Percentiles rank a stretch among this genome's conserved stretches.
phyloP scores from a whole-genome alignment of 64 coral and sea anemone genomes.

The Montipora efflorescens region DNA sequence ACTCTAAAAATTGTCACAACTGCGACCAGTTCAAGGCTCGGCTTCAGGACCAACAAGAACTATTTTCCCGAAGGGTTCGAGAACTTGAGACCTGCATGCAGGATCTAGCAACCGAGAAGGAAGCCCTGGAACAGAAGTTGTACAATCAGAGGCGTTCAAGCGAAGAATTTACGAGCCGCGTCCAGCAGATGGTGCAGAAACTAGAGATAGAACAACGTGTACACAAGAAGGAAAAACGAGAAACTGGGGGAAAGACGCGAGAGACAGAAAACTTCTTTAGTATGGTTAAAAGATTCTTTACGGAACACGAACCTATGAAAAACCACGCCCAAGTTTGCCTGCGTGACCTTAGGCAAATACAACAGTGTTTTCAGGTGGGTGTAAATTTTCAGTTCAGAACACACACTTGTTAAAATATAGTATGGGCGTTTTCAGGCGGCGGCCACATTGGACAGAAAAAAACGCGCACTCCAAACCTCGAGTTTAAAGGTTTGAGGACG shows the following conservation, averaged over 20 bases:
- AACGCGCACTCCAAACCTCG: too few species aligned
- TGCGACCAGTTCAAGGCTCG: conserved; percentile 1
- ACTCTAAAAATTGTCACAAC: not conserved
- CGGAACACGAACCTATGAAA: conserved; percentile 5
- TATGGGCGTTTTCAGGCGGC: too few species aligned
- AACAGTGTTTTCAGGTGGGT: not conserved
- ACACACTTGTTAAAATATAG: not conserved
- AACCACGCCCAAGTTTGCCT: conserved; percentile 9
- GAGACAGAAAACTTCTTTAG: conserved; percentile 28
- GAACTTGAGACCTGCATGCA: conserved; percentile 40
- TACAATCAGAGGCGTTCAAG: not conserved
- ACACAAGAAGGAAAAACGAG: not conserved
- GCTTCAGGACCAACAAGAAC: not conserved
- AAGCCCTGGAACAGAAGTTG: not conserved
- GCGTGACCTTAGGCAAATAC: conserved; percentile 1
- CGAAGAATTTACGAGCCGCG: conserved; percentile 16
- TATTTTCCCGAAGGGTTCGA: not conserved
- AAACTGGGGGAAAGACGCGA: not conserved
- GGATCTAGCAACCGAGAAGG: conserved; percentile 23
- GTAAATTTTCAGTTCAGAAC: not conserved
- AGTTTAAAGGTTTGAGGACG: too few species aligned
- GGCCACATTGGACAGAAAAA: too few species aligned
- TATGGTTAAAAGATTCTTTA: conserved; percentile 36
- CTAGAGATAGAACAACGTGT: not conserved
- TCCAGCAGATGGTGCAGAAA: conserved; percentile 33